Evolutionary conservation across 2,888 invertebrate genomes (phyloP).

Genomic region (Drosophila hamatofila): DNA sequence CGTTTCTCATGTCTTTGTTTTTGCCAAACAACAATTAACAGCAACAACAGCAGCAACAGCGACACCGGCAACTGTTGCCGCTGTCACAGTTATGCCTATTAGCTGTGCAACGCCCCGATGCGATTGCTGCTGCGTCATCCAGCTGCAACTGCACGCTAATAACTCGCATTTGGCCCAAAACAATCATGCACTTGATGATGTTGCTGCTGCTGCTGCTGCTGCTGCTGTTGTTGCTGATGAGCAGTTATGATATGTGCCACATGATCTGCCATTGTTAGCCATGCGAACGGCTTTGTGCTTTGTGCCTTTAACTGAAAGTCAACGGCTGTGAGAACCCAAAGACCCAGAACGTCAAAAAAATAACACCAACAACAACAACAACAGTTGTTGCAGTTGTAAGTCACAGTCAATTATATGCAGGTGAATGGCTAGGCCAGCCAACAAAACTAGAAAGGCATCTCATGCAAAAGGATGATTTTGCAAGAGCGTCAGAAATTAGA

Average conservation of each 20-base stretch:
- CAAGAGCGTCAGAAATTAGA: constrained; percentile 2
- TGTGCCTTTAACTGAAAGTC: constrained; percentile 51
- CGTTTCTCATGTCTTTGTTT: constrained; percentile 46
- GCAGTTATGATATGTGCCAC: constrained; percentile 74
- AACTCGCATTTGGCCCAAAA: constrained; percentile 29
- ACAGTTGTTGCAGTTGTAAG: background rate
- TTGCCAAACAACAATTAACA: constrained; percentile 52
- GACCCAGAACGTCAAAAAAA: constrained; percentile 44
- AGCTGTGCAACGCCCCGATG: constrained; percentile 39
- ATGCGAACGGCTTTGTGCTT: constrained; percentile 62
- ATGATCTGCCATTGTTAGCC: constrained; percentile 74
- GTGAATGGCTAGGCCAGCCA: constrained; percentile 36
- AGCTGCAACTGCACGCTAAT: constrained; percentile 21
- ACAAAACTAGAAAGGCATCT: constrained; percentile 23
- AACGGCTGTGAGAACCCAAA: constrained; percentile 43
- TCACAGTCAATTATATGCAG: constrained; percentile 53
- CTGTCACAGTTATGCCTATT: constrained; percentile 45
- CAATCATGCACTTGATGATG: constrained; percentile 50
- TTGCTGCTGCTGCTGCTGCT: background rate
- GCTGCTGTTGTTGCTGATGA: constrained; percentile 26
- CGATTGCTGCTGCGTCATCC: constrained; percentile 23
- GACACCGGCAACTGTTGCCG: constrained; percentile 13
- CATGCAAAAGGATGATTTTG: constrained; percentile 3
- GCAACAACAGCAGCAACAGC: background rate
- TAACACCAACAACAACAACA: no score